These are phyloP conservation scores for Lucifuga dentata DNA, from an alignment of 2,113 vertebrate species.

Conservation along the genomic window DNA sequence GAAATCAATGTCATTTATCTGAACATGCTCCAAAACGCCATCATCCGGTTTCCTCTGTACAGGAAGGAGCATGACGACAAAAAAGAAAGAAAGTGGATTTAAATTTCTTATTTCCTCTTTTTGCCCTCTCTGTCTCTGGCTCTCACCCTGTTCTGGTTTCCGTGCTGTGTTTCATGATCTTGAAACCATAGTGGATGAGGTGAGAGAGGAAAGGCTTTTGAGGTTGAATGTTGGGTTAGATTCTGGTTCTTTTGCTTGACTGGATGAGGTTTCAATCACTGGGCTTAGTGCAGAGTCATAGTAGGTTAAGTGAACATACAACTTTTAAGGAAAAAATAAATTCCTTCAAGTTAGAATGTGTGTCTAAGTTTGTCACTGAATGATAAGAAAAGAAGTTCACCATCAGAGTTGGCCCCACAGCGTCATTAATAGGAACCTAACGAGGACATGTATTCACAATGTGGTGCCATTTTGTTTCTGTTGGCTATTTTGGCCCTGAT, in stretches of 20 bases:
- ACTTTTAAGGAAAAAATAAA: background rate
- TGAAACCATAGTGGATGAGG: constrained; percentile 27
- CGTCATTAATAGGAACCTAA: background rate
- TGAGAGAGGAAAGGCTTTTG: constrained; percentile 25
- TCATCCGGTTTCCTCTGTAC: constrained; percentile 79
- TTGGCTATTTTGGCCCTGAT: constrained; percentile 44
- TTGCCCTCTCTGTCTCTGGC: constrained; percentile 44
- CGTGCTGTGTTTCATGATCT: constrained; percentile 40
- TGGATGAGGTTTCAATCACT: constrained; percentile 34
- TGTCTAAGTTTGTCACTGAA: no score
- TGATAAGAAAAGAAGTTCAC: no score
- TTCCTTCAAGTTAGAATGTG: no score
- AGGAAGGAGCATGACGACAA: constrained; percentile 76
- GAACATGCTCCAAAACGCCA: constrained; percentile 70
- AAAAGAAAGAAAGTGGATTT: constrained; percentile 73
- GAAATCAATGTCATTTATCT: constrained; percentile 81
- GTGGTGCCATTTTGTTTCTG: constrained; percentile 45
- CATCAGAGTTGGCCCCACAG: background rate
- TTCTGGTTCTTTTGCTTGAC: constrained; percentile 17
- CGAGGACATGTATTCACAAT: background rate
- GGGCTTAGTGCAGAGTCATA: constrained; percentile 14
- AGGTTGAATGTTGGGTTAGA: constrained; percentile 41
- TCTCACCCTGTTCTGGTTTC: constrained; percentile 37
- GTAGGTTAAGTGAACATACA: background rate
- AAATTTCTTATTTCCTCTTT: constrained; percentile 75